phyloP scores from a whole-genome alignment of 2,888 invertebrate species.

The Polydrusus cervinus region DNA sequence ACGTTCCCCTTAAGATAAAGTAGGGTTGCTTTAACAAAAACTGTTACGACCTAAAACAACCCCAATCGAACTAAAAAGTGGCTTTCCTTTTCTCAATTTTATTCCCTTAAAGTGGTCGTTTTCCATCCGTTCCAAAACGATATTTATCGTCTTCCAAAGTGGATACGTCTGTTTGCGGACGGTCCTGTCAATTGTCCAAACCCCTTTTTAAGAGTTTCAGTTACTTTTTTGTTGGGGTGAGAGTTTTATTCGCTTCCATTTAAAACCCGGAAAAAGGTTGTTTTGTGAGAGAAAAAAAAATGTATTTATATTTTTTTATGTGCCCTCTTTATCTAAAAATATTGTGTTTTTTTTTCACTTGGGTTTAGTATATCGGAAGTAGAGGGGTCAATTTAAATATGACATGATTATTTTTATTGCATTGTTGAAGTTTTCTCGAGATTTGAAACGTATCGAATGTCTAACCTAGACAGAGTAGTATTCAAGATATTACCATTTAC shows the following conservation, averaged over 20 bases:
- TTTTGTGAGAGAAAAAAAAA: background rate
- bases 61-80: conserved; percentile 23
- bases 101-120: conserved; percentile 25
- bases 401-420: too few relatives aligned
- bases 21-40: background rate
- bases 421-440: too few relatives aligned
- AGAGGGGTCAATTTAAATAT: too few relatives aligned
- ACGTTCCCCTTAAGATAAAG: background rate
- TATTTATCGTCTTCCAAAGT: conserved; percentile 57
- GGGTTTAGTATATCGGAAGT: too few relatives aligned
- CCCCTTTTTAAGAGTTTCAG: conserved; percentile 46
- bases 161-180: conserved; percentile 58
- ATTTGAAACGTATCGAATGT: too few relatives aligned
- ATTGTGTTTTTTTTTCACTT: too few relatives aligned
- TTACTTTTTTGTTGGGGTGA: conserved; percentile 38
- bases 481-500: too few relatives aligned
- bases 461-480: too few relatives aligned
- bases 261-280: conserved; percentile 19
- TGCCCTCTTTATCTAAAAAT: too few relatives aligned
- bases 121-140: conserved; percentile 14
- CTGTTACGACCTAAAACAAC: conserved; percentile 8
- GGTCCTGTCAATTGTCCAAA: conserved; percentile 55
- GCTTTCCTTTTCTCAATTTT: conserved; percentile 28
- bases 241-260: conserved; percentile 1
- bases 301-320: too few relatives aligned